Evolutionary conservation across 1,140 invertebrate species (phyloP), one percentile per base, ranked within the genome.

Genomic region (Calephelis nemesis): DNA sequence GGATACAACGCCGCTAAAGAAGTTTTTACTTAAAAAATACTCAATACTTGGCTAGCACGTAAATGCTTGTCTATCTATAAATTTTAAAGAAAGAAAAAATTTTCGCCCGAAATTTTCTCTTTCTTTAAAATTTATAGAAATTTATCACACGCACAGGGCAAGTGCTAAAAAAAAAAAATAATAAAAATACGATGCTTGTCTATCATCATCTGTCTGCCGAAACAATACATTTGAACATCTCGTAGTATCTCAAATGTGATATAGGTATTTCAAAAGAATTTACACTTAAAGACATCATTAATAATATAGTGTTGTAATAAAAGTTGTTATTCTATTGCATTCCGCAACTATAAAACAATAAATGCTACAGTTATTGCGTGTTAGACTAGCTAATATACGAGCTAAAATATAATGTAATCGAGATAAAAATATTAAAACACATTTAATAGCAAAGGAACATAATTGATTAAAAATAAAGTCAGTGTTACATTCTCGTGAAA

Each of bases 371-470:
- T 50, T 52, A 65, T 73, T 58, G 52, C 52, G 52, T 19, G 52
- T 58, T 58, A 58, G 52, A 58, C 52, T 58, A 58, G 52, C 52
- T 58, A 58, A 58, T 39, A 58, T 39, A 58, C 52, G 19, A 58
- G 54, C 54, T 45, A 58, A 66, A 54, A 66, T 48, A 66, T 54
- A 58, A 39, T 54, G 54, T 47, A 50, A 49, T 64, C 48, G 15
- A 69, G 45, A 54, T 66, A 62, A 69, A 54, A 67, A 42, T 63
- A 48, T 64, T 69, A 62, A 67, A 65, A 71, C 75, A 65, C 68
- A 69, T 75, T 74, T 63, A 63, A 62, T 68, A 71, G 73, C 71
- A 74, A 77, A 81, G 78, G 78, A 81, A 81, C 76, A 78, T 79
- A 69, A 71, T 72, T 65, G 73, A 68, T 80, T 74, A 74, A 45